Evolutionary conservation across 2,113 vertebrate genomes (phyloP), one percentile per base, ranked within the genome.

Genomic region (Cyprinodon variegatus): DNA sequence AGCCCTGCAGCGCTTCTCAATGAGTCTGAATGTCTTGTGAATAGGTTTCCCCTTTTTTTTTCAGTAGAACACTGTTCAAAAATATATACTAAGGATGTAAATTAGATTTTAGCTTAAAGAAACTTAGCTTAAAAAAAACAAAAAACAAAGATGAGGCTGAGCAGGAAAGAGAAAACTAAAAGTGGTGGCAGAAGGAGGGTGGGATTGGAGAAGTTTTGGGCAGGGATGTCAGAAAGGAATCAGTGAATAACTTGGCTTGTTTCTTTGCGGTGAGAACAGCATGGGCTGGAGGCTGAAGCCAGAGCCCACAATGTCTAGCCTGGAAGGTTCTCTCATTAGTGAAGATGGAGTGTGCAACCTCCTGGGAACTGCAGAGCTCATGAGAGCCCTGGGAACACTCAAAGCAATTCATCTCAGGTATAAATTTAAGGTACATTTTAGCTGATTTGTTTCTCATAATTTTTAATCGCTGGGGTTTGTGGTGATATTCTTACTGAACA

Each of bases 321-420:
- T 93, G 88, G 91, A 92, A 91, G 87, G 90, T 90, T 93, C 90
- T 91, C 93, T 93, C 92, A 93, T 93, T 94, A 93, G 90, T 86
- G 84, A 87, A 79, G 83, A 84, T 90, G 87, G 86, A 88, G 87
- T 68, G 9, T 72, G 59, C 83, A 88, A 85, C 85, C 83, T 90
- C 90, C 72, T 79, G 85, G 83, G 89, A 91, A 89, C 79, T 70
- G 53, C 78, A 83, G 83, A 45, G 38, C 74, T 88, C 68, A 74
- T 82, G 73, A 72, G 77, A 85, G 74, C 68, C 70, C 72, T 86
- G 78, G 78, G 84, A 89, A 86, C 64, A 4, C 70, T 83, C 46
- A 59, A 59, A 61, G 65, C 76, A 85, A 73, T 64, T 80, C 65
- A 77, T 74, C 75, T 82, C 87, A 92, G 88, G 90, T 93, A 90